Evolutionary conservation across 2,888 invertebrate species (phyloP).

Genomic region (Acanthosepion lycidas): DNA sequence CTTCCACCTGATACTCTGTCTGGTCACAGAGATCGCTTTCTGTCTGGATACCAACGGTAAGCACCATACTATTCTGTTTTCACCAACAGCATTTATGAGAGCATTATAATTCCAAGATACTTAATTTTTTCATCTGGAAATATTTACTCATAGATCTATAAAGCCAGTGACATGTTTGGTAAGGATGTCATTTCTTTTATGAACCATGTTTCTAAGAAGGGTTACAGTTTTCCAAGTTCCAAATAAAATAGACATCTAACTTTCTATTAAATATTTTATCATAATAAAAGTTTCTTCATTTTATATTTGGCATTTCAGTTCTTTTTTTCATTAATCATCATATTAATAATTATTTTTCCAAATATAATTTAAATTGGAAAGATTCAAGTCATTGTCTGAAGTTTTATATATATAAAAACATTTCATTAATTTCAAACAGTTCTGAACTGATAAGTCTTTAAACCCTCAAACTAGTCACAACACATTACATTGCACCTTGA

Average conservation of each 20-base stretch:
- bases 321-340: not conserved
- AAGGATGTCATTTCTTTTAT: not conserved
- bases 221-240: not conserved
- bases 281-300: not conserved
- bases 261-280: not conserved
- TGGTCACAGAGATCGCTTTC: constrained; percentile 92
- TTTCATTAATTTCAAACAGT: no score
- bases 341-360: not conserved
- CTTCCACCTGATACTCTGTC: constrained; percentile 91
- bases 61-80: not conserved
- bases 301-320: not conserved
- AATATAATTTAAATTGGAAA: not conserved
- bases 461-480: no score
- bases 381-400: not conserved
- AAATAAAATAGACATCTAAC: not conserved
- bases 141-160: not conserved
- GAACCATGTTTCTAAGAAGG: no score
- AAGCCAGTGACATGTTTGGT: not conserved
- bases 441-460: no score
- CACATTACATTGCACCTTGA: no score
- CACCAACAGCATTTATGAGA: not conserved
- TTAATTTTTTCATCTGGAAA: not conserved
- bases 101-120: not conserved
- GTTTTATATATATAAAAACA: no score
- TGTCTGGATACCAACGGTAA: constrained; percentile 87